Evolutionary conservation across 2,888 invertebrate species (phyloP), one percentile per base, ranked within the genome.

Genomic region (Rhamnusium bicolor): DNA sequence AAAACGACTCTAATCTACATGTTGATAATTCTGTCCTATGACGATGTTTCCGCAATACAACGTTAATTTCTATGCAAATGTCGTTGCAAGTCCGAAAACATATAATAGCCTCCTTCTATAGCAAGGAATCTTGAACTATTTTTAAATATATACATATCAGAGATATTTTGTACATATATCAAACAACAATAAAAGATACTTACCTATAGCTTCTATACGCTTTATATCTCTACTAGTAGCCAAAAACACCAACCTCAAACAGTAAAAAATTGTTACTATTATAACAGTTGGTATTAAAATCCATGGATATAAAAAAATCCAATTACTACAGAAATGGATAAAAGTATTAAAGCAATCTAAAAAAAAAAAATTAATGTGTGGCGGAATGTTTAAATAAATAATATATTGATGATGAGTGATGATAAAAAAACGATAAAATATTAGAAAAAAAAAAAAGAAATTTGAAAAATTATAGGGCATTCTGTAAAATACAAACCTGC

Each of bases 261-360:
- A 85, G 75, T 92, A 92, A 85, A 96, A 94, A n/a, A 94, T 82
- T 0, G 91, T 77, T 0, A 92, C 90, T n/a, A 96, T 91, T 2
- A 93, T 84, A 0, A 90, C 87, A 0, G 94, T 93, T 0, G 94
- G 93, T 27, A 94, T 81, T 63, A 94, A 79, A 1, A 94, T 88
- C 91, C 92, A 92, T 79, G 91, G 92, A 88, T 94, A 95, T 4
- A 94, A 92, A 1, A 92, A n/a, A n/a, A 83, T 5, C 92, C 92
- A 0, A 95, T 92, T 40, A 96, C 93, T 0, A 93, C 89, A 7
- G 94, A 89, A 16, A 96, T 92, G 3, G 95, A 95, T n/a, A 94
- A 87, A 54, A 96, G 89, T 0, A 90, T 88, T 16, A 93, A 86
- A 18, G 91, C 91, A 58, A 93, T 90, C 87, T 93, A 90, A 7